Base-by-base conservation (phyloP, 2,888 invertebrate species). In the Dolichopus griseipennis region DNA sequence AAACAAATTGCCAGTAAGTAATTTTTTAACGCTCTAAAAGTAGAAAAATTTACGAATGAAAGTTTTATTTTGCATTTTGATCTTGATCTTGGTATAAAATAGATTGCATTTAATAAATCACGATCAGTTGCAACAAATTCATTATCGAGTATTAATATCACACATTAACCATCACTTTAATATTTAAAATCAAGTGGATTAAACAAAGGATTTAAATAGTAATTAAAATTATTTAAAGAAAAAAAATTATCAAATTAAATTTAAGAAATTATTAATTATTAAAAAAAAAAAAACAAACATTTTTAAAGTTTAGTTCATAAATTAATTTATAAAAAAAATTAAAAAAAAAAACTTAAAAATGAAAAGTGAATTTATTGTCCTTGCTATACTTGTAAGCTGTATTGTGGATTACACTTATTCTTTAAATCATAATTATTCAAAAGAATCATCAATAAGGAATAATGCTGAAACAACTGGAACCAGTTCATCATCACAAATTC, bases 1-100 rank as follows among this genome's bases (percentile, higher is more conserved):
- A 27, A 4, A 27, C 5, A 27, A 27, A 27, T 27, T 27, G 27
- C 27, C 27, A 4, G 27, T 27, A 41, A 41, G 12, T 15, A 41
- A 41, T 41, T 52, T 52, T 52, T 52, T 52, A 52, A 52, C 52
- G 52, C 52, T 52, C 52, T 52, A 52, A 52, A 52, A 52, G 52
- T 52, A 52, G 18, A 52, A 52, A 52, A 52, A 18, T 52, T 52
- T 18, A 18, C 52, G 18, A 52, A 52, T 52, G 52, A 52, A 52
- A 52, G 52, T 52, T 52, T 52, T 41, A 12, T 18, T 52, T 6
- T 18, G 9, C 1, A 1, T 18, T 12, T 18, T 52, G 52, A 52
- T 52, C 52, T 52, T 52, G 52, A 52, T 52, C 52, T 4, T 52
- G 18, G 52, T 52, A 52, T 52, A 52, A 52, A 52, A 52, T n/a